phyloP scores from a whole-genome alignment of 1,140 invertebrate genomes.

The Neodiprion fabricii region DNA sequence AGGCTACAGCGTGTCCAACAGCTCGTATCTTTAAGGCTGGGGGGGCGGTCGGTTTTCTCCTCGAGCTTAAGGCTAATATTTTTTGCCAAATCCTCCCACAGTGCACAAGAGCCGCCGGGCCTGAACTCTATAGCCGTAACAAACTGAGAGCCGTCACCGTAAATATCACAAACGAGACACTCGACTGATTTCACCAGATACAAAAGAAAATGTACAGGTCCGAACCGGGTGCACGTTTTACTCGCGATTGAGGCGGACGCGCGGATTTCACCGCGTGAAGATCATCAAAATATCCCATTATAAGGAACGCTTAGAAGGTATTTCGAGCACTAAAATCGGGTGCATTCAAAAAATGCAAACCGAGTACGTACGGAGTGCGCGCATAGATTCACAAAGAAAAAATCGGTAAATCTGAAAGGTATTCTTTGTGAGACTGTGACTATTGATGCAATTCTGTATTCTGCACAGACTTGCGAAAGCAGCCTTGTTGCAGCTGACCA shows the following conservation, averaged over 20 bases:
- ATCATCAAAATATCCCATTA: no score
- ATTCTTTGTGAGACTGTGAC: no score
- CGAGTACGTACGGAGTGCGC: no score
- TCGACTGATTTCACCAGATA: background rate
- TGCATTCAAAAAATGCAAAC: no score
- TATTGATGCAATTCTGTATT: no score
- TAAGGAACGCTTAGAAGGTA: no score
- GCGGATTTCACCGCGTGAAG: no score
- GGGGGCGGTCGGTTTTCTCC: conserved; percentile 24
- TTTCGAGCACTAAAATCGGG: no score
- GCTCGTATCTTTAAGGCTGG: conserved; percentile 45
- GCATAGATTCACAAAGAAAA: no score
- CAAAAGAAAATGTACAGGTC: background rate
- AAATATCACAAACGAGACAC: background rate
- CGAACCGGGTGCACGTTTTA: background rate
- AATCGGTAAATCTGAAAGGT: no score
- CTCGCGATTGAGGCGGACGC: background rate
- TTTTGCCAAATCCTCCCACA: background rate
- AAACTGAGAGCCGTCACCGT: background rate
- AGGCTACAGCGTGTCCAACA: conserved; percentile 62
- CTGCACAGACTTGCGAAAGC: no score
- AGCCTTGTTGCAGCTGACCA: background rate
- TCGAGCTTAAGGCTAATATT: conserved; percentile 5
- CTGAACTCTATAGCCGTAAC: background rate
- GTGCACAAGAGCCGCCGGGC: background rate